Evolutionary conservation across 2,797 vertebrate genomes (phyloP), one percentile per base, ranked within the genome.

Genomic region (Crenichthys baileyi): DNA sequence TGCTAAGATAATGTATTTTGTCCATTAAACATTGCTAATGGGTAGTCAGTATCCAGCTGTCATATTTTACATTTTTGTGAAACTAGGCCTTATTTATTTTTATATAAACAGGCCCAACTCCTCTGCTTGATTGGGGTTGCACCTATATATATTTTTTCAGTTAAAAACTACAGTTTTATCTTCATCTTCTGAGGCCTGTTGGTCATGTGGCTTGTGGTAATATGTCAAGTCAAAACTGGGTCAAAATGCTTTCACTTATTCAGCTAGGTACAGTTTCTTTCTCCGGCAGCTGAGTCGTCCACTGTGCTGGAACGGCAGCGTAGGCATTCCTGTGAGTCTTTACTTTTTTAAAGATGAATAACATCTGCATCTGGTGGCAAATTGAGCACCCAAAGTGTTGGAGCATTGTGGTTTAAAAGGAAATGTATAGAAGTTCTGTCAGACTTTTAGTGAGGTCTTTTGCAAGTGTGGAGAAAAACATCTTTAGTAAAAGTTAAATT

Each of bases 191-290:
- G 63, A 79, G 85, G 75, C 77, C 29, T 3, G 55, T 53, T 0
- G 65, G 77, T 86, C 76, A 70, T 74, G 24, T 79, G 39, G 60
- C 60, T 82, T 79, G 76, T 68, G 75, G 53, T 78, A 73, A 83
- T 75, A 22, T 44, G 72, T 80, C 56, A 48, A 80, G 65, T 87
- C 68, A 81, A 74, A 85, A 46, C 55, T 67, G 74, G 72, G 74
- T 89, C 77, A 85, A 81, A 86, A 84, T 83, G 79, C 82, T 48
- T 89, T 87, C 68, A 72, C 36, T 83, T 84, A 73, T 76, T 44
- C 24, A 55, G 55, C 70, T 18, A 26, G 76, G 79, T 78, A 85
- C 73, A 44, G 2, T 75, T 81, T 79, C 71, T 39, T 75, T 63
- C 58, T 51, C 75, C 68, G 36, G 36, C 60, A 4, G 60, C 36